Evolutionary conservation across 2,888 invertebrate species (phyloP), one percentile per base, ranked within the genome.

Genomic region (Deilephila elpenor): DNA sequence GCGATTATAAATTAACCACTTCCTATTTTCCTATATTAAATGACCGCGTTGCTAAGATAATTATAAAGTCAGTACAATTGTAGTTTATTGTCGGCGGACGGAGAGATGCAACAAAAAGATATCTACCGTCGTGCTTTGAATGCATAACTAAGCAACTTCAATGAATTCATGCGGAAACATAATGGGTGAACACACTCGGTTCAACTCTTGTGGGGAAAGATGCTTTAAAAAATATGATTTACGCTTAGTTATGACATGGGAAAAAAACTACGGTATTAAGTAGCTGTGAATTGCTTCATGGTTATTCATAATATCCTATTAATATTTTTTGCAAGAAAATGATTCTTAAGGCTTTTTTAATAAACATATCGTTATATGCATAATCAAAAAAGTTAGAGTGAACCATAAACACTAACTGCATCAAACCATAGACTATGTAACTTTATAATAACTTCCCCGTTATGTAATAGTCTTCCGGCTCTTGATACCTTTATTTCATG

Each of bases 151-250:
- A 75, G 73, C 59, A 59, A 78, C 73, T 75, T 74, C 72, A 73
- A 73, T 67, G 73, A 71, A 78, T 75, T 78, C 75, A 80, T 76
- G 78, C 79, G 77, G 77, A 79, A 78, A 77, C 75, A 67, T 74
- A 73, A 74, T 61, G 74, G 51, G 70, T 62, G 74, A 61, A 59
- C 60, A 56, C 51, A 67, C 56, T 70, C 53, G 20, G 53, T 71
- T 51, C 51, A 67, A 51, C 25, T 67, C 17, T 67, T 44, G 37
- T n/a, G 51, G 17, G 37, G 44, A 64, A 44, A 67, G 14, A 67
- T 29, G 7, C 7, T 7, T 25, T 25, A 11, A 67, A 44, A 44
- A 67, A 67, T 5, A 25, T 37, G 20, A 64, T 19, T 8, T 37
- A 37, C 64, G n/a, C n/a, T 20, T 6, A 14, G 5, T 67, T 56